A percentile compares a stretch with the other conserved stretches of the same genome.
These are phyloP conservation scores for Acinonyx jubatus DNA, from an alignment of 2,113 vertebrate species.

Conservation along the genomic window DNA sequence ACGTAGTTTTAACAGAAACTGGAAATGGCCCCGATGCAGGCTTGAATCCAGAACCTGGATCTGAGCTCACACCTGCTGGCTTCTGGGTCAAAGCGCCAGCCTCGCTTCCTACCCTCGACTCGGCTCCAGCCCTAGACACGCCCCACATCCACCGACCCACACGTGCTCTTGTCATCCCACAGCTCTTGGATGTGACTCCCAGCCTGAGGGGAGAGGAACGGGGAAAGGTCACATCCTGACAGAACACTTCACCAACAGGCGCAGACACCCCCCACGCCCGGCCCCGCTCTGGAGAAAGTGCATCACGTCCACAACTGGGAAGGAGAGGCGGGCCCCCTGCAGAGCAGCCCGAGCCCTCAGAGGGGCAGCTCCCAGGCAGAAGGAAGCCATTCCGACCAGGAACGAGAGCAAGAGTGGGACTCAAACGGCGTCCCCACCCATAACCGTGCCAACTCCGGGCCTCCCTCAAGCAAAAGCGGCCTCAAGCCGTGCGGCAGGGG, in stretches of 20 bases:
- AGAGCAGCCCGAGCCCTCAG: not conserved
- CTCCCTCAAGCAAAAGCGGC: not conserved
- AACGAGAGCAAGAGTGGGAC: not conserved
- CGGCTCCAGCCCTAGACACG: not conserved
- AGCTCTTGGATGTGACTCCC: slow-evolving; percentile 83
- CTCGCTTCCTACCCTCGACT: not conserved
- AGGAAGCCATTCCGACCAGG: not conserved
- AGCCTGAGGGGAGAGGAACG: slow-evolving; percentile 40
- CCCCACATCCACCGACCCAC: slow-evolving; percentile 34
- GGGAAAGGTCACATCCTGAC: slow-evolving; percentile 73
- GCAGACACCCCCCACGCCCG: slow-evolving; percentile 37
- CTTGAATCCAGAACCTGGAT: fast-evolving
- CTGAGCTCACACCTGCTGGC: not conserved
- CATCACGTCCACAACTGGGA: fast-evolving
- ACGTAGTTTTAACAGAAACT: not conserved
- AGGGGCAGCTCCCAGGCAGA: not conserved
- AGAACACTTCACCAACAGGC: slow-evolving; percentile 56
- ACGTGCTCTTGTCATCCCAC: slow-evolving; percentile 33
- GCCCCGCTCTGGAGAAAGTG: slow-evolving; percentile 16
- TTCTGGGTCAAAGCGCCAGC: not conserved
- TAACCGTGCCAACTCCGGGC: fast-evolving
- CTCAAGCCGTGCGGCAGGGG: not conserved
- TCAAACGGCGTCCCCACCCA: not conserved
- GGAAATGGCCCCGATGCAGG: fast-evolving
- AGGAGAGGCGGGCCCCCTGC: not conserved